phyloP scores from a whole-genome alignment of 2,113 vertebrate genomes.

The Coptodon bakossiorum region DNA sequence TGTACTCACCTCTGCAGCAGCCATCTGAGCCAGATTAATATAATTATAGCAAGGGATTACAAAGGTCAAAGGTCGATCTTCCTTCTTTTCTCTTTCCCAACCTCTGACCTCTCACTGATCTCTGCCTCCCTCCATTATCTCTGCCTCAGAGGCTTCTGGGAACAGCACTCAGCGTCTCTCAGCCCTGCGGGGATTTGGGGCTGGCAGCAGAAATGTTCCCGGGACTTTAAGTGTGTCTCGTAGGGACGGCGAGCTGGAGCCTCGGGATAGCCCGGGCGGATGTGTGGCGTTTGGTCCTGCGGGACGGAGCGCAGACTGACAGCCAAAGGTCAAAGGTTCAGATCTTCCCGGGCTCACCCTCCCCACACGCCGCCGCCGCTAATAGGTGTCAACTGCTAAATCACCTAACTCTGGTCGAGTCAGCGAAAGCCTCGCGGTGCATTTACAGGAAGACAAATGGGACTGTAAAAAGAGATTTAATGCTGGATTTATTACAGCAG shows the following conservation, averaged over 20 bases:
- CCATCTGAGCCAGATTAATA: neutral
- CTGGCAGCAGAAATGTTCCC: neutral
- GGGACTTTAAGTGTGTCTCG: neutral
- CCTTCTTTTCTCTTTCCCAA: neutral
- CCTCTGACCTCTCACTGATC: neutral
- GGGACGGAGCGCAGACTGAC: neutral
- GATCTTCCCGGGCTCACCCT: neutral
- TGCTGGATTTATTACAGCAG: neutral
- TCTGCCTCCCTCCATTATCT: neutral
- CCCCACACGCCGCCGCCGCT: neutral
- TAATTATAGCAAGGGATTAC: neutral
- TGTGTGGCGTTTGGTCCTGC: neutral
- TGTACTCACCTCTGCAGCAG: neutral
- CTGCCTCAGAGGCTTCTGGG: neutral
- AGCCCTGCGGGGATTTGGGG: neutral
- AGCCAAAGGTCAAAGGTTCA: conserved; percentile 4
- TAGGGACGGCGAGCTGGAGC: neutral
- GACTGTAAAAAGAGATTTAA: conserved; percentile 13
- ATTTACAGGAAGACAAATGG: conserved; percentile 20
- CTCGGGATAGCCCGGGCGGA: neutral
- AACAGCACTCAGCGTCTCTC: neutral
- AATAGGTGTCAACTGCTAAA: neutral
- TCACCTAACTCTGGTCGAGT: neutral
- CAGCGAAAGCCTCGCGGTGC: neutral
- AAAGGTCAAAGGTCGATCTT: neutral